phyloP scores from a whole-genome alignment of 2,797 vertebrate genomes.

The Hozukius guyotensis region DNA sequence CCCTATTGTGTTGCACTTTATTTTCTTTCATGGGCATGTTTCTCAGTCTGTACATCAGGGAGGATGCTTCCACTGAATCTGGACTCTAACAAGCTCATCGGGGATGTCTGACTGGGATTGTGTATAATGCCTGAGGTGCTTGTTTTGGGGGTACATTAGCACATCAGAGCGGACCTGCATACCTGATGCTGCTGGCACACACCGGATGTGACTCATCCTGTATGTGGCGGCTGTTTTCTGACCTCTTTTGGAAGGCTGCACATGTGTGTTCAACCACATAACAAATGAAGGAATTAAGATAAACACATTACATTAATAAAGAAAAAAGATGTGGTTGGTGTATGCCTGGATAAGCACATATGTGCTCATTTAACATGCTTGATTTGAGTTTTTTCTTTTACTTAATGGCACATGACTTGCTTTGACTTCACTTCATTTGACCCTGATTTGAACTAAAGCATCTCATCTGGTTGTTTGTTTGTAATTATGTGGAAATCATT shows the following conservation, averaged over 20 bases:
- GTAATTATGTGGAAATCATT: constrained; percentile 44
- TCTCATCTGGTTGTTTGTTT: constrained; percentile 43
- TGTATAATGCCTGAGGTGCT: constrained; percentile 17
- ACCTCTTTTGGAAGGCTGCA: constrained; percentile 76
- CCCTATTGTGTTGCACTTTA: background rate
- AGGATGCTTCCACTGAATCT: background rate
- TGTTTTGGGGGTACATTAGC: constrained; percentile 14
- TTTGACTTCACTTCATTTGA: constrained; percentile 41
- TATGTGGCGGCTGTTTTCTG: constrained; percentile 62
- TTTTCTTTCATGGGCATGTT: fast-evolving
- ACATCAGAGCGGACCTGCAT: constrained; percentile 45
- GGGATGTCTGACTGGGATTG: constrained; percentile 1
- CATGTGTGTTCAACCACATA: constrained; percentile 63
- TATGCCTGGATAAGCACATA: constrained; percentile 41
- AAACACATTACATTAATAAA: constrained; percentile 54
- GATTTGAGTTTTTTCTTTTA: constrained; percentile 35
- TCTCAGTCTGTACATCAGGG: background rate
- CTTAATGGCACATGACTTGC: constrained; percentile 22
- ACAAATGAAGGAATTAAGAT: constrained; percentile 37
- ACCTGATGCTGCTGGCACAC: constrained; percentile 44
- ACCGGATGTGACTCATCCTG: constrained; percentile 33
- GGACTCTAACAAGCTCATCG: constrained; percentile 13
- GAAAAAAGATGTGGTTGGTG: constrained; percentile 11
- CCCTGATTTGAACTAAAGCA: constrained; percentile 24
- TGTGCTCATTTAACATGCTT: constrained; percentile 39